A percentile compares a stretch with the other conserved stretches of the same genome.
Evolutionary conservation across 2,888 invertebrate species (phyloP).

Genomic region (Conops quadrifasciatus): DNA sequence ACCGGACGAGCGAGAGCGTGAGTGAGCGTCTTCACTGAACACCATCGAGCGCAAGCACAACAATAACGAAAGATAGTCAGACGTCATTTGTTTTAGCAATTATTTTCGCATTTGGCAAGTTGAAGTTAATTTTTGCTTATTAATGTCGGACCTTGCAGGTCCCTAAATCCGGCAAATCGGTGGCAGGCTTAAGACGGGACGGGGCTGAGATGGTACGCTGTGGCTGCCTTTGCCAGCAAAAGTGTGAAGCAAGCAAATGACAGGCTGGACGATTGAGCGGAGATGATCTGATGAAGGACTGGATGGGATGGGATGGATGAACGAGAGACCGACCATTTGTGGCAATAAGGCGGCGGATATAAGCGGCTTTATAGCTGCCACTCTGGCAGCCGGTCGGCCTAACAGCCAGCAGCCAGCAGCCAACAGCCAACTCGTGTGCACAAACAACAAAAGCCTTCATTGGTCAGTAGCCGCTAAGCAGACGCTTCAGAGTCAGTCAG

Average conservation of each 20-base stretch:
- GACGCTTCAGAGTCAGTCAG: not conserved
- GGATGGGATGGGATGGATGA: not conserved
- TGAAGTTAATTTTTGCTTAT: conserved; percentile 36
- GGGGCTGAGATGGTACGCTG: not conserved
- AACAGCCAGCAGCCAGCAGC: not conserved
- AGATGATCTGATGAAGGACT: conserved; percentile 2
- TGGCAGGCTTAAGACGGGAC: not conserved
- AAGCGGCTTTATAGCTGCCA: conserved; percentile 12
- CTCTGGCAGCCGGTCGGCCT: not conserved
- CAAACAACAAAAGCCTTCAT: not conserved
- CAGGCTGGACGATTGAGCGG: conserved; percentile 3
- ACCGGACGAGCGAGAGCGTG: not conserved
- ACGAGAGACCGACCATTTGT: not conserved
- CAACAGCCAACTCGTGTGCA: not conserved
- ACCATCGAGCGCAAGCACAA: conserved; percentile 15
- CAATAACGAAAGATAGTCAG: conserved; percentile 10
- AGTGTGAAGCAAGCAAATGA: conserved; percentile 16
- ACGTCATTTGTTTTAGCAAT: conserved; percentile 35
- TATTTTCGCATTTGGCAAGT: conserved; percentile 36
- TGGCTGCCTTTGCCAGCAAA: not conserved
- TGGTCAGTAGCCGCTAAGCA: conserved; percentile 6
- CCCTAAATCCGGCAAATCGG: conserved; percentile 7
- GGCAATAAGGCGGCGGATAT: not conserved
- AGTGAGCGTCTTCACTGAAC: too few species aligned
- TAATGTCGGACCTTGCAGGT: conserved; percentile 29